Evolutionary conservation across 2,888 invertebrate species (phyloP), one percentile per base, ranked within the genome.

Genomic region (Embidobia sp.): DNA sequence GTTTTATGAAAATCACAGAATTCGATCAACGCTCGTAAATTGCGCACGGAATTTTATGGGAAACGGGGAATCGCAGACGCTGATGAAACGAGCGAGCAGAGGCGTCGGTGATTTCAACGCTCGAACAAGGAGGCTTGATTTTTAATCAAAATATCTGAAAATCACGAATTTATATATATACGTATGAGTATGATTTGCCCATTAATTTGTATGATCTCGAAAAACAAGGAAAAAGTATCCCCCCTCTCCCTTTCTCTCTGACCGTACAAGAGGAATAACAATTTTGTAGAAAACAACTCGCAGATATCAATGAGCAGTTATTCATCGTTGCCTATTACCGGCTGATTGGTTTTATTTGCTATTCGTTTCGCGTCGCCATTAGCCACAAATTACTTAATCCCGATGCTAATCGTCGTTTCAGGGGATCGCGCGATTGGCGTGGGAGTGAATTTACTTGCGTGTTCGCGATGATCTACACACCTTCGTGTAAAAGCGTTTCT

Each of bases 351-450:
- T 73, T 64, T 46, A 72, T 72, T 72, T 44, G 63, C 70, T 63
- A 72, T 72, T 63, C 72, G 53, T 48, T 51, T 72, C 55, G 59
- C 74, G 46, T 51, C 49, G 63, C 72, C 61, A 72, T 72, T 67
- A 69, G 61, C 51, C 64, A 59, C 69, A 73, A 77, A 64, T 77
- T 77, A 77, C 73, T 73, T 73, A 77, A 74, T 73, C 69, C 70
- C 53, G 64, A 73, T 69, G 64, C 63, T 73, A 74, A 78, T 78
- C 74, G 74, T 61, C 48, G 48, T 72, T 77, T 48, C 67, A 59
- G 48, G 66, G 55, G 66, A 74, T 74, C 72, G 57, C 33, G 48
- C 48, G 46, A 70, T 53, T 37, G 64, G 63, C 76, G 70, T 70
- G 70, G 76, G 76, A 77, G 76, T 77, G 51, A 29, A 70, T 64